phyloP scores from a whole-genome alignment of 1,140 invertebrate species.

The Hyposmocoma kahamanoa region DNA sequence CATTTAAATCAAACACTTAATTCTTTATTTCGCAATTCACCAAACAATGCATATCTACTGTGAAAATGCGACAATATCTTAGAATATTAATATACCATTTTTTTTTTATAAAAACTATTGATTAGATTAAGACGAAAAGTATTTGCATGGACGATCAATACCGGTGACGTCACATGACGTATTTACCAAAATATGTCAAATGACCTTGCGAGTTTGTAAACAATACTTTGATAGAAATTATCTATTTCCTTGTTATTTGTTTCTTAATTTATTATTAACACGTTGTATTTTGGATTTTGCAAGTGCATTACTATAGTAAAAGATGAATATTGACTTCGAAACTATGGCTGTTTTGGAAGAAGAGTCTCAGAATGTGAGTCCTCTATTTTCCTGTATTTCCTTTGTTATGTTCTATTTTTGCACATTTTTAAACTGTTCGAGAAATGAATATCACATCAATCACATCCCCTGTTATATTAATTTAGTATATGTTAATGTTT shows the following conservation, averaged over 20 bases:
- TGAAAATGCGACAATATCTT: too few relatives aligned
- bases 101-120: too few relatives aligned
- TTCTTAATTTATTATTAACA: slow-evolving; percentile 4
- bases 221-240: slow-evolving; percentile 41
- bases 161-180: slow-evolving; percentile 10
- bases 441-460: too few relatives aligned
- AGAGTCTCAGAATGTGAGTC: slow-evolving; percentile 62
- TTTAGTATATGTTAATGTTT: too few relatives aligned
- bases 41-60: too few relatives aligned
- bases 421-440: too few relatives aligned
- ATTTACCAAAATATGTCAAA: slow-evolving; percentile 68
- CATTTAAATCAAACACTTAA: too few relatives aligned
- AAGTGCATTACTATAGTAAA: slow-evolving; percentile 13
- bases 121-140: too few relatives aligned
- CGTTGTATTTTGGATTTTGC: slow-evolving; percentile 8
- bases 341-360: slow-evolving; percentile 66
- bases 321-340: slow-evolving; percentile 67
- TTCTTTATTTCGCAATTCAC: too few relatives aligned
- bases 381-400: slow-evolving; percentile 8
- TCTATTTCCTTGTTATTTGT: slow-evolving; percentile 35
- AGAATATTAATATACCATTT: too few relatives aligned
- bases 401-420: too few relatives aligned
- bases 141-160: background rate
- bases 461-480: too few relatives aligned
- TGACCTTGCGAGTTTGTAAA: slow-evolving; percentile 72